Evolutionary conservation across 2,113 vertebrate genomes (phyloP).

Genomic region (Urocitellus parryii): DNA sequence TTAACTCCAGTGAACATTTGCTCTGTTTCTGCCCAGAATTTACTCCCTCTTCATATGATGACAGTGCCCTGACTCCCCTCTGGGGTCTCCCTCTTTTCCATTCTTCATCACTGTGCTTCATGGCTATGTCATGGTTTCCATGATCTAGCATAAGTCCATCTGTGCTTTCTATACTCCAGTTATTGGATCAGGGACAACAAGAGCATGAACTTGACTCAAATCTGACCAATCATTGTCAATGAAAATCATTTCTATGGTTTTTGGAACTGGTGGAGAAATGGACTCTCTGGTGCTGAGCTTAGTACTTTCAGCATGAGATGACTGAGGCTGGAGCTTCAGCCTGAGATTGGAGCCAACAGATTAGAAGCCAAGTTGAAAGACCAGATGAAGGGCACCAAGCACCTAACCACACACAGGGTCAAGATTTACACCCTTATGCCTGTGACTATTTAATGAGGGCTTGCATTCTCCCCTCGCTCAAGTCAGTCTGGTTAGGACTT

Average conservation of each 20-base stretch:
- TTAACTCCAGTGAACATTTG: background rate
- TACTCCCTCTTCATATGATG: background rate
- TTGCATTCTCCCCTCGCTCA: background rate
- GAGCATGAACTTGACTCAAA: background rate
- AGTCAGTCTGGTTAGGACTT: background rate
- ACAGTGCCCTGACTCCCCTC: background rate
- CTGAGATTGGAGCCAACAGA: background rate
- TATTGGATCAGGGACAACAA: background rate
- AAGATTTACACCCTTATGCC: background rate
- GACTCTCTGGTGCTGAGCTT: background rate
- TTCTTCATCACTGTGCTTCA: background rate
- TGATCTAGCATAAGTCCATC: background rate
- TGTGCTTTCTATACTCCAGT: background rate
- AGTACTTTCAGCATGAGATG: background rate
- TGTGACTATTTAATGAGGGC: background rate
- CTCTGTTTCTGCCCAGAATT: background rate
- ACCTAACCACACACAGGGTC: background rate
- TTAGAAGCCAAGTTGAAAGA: background rate
- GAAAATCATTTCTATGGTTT: constrained; percentile 13
- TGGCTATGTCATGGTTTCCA: background rate
- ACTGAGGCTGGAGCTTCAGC: background rate
- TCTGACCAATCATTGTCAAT: background rate
- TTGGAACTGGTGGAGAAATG: background rate
- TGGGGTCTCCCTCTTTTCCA: background rate
- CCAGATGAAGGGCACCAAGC: background rate